Conservation (phyloP, 2,113 vertebrate genomes). For the Poicephalus gulielmi region DNA sequence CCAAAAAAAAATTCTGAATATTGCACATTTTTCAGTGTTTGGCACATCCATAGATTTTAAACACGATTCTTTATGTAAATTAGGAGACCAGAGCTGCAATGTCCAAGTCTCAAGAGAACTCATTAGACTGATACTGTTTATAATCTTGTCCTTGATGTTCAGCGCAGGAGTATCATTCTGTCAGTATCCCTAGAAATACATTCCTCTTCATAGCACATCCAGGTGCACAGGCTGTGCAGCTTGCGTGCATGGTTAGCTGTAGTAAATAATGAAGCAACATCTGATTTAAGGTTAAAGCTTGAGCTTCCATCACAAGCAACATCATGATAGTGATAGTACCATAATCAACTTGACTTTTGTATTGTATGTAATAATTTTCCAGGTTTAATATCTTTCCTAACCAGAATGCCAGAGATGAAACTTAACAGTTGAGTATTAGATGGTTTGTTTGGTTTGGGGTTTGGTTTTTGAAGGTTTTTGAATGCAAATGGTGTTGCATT, state of each 20-base stretch:
- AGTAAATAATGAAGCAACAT: background rate
- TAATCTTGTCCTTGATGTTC: background rate
- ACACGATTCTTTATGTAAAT: slow-evolving; percentile 25
- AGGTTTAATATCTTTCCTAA: background rate
- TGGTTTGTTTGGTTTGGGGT: background rate
- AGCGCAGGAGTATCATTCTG: rapidly evolving
- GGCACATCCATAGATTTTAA: background rate
- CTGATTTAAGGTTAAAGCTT: background rate
- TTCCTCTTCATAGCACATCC: background rate
- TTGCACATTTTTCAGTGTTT: background rate
- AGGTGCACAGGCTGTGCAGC: background rate
- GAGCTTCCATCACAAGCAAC: background rate
- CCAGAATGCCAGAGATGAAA: background rate
- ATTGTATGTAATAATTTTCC: background rate
- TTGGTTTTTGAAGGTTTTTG: background rate
- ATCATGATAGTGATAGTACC: background rate
- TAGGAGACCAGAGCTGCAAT: background rate
- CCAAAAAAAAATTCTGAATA: background rate
- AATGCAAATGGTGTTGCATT: background rate
- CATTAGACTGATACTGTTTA: slow-evolving; percentile 43
- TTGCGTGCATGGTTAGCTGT: background rate
- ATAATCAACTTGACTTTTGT: background rate
- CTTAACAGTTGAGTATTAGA: background rate
- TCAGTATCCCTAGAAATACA: background rate
- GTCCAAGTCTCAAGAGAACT: slow-evolving; percentile 28